phyloP scores from a whole-genome alignment of 2,888 invertebrate genomes.

The Holacanthella duospinosa region DNA sequence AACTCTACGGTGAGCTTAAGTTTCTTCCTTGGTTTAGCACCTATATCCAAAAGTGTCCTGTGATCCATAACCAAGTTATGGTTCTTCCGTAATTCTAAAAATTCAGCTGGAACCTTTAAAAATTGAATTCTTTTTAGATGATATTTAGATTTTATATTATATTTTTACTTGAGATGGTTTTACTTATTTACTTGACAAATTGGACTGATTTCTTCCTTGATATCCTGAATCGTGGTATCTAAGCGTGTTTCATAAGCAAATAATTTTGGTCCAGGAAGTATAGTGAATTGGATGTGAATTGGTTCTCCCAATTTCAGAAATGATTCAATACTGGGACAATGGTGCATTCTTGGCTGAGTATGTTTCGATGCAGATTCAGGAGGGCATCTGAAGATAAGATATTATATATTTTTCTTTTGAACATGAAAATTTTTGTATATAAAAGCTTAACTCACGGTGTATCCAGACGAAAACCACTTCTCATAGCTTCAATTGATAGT shows the following conservation, averaged over 20 bases:
- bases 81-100: slow-evolving; percentile 26
- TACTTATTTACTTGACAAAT: slow-evolving; percentile 30
- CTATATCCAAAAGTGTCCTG: slow-evolving; percentile 25
- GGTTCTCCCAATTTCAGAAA: slow-evolving; percentile 24
- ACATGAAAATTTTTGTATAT: too few relatives aligned
- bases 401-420: neutral
- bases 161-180: slow-evolving; percentile 15
- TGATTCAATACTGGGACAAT: slow-evolving; percentile 31
- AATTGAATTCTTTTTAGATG: slow-evolving; percentile 11
- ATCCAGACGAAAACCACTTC: neutral
- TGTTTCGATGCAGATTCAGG: slow-evolving; percentile 12
- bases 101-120: slow-evolving; percentile 27
- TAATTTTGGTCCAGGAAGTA: slow-evolving; percentile 25
- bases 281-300: slow-evolving; percentile 23
- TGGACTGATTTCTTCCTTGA: slow-evolving; percentile 25
- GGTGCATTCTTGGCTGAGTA: slow-evolving; percentile 19
- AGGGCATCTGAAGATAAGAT: neutral
- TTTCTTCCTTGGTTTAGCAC: slow-evolving; percentile 21
- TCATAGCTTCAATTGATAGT: neutral
- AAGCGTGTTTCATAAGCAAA: slow-evolving; percentile 30
- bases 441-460: neutral
- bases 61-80: slow-evolving; percentile 28
- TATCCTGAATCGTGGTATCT: slow-evolving; percentile 25
- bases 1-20: slow-evolving; percentile 30
- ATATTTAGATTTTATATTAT: neutral